A percentile compares a stretch with the other conserved stretches of the same genome.
phyloP scores from a whole-genome alignment of 2,888 invertebrate genomes.

The Rapana venosa region DNA sequence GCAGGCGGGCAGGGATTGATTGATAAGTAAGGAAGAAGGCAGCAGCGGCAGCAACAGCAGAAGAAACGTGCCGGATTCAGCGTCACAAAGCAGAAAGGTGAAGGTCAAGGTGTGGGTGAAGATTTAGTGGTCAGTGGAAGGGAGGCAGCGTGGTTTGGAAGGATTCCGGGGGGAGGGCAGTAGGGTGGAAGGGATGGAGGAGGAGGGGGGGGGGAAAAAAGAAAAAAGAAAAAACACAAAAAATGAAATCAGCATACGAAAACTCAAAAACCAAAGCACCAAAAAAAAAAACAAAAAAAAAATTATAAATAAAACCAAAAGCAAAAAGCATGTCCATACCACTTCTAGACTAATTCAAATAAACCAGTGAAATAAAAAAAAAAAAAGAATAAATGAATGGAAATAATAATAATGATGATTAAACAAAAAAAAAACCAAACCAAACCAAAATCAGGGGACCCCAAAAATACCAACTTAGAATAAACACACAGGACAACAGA shows the following conservation, averaged over 20 bases:
- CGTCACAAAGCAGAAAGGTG: neutral
- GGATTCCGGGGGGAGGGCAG: neutral
- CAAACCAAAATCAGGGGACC: neutral
- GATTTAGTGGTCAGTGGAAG: neutral
- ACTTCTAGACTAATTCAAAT: neutral
- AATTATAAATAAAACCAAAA: neutral
- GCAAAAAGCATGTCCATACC: neutral
- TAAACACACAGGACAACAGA: constrained; percentile 19
- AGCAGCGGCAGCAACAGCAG: neutral
- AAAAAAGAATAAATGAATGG: neutral
- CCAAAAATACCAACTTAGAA: neutral
- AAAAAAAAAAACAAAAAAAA: neutral
- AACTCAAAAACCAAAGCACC: neutral
- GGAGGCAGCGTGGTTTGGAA: neutral
- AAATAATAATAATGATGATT: neutral
- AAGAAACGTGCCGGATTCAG: constrained; percentile 4
- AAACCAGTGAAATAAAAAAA: neutral
- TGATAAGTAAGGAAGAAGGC: neutral
- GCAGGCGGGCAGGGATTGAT: neutral
- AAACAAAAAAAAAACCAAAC: no score
- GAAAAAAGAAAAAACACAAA: neutral
- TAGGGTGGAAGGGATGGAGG: neutral
- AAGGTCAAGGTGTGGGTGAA: neutral
- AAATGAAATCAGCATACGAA: neutral
- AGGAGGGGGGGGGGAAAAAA: neutral